Evolutionary conservation across 2,113 vertebrate species (phyloP).

Genomic region (Balaeniceps rex): DNA sequence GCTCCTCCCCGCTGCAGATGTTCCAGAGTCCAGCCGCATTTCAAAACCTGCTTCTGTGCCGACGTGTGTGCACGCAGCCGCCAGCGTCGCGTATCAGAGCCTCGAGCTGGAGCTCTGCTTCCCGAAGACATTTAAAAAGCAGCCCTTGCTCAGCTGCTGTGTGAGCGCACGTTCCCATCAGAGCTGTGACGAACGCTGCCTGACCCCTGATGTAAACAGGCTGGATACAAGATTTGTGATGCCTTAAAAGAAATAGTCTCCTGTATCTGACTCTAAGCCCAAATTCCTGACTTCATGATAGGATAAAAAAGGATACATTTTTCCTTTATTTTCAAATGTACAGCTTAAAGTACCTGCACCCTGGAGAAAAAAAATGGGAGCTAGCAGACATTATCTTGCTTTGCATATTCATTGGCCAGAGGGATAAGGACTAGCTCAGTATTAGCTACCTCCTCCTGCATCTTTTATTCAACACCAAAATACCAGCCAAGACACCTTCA

Average conservation of each 20-base stretch:
- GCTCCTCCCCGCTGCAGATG: constrained; percentile 21
- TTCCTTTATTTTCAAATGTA: neutral
- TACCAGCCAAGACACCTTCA: neutral
- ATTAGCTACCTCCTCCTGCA: neutral
- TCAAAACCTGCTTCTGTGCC: neutral
- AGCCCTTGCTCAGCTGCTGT: neutral
- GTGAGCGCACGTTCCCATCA: accelerated
- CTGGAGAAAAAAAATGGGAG: neutral
- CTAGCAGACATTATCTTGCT: neutral
- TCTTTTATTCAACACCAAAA: neutral
- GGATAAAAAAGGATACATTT: neutral
- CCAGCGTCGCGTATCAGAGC: accelerated
- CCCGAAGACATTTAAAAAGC: accelerated
- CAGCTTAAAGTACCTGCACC: neutral
- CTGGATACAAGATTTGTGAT: neutral
- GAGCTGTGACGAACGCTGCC: neutral
- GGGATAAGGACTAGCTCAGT: neutral
- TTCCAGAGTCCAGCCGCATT: neutral
- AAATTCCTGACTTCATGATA: neutral
- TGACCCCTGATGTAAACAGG: neutral
- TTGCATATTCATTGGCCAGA: neutral
- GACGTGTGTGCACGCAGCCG: accelerated
- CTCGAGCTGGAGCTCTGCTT: neutral
- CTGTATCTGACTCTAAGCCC: neutral
- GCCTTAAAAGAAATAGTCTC: neutral